These are phyloP conservation scores for Proteles cristata DNA, from an alignment of 2,113 vertebrate genomes.

Conservation along the genomic window DNA sequence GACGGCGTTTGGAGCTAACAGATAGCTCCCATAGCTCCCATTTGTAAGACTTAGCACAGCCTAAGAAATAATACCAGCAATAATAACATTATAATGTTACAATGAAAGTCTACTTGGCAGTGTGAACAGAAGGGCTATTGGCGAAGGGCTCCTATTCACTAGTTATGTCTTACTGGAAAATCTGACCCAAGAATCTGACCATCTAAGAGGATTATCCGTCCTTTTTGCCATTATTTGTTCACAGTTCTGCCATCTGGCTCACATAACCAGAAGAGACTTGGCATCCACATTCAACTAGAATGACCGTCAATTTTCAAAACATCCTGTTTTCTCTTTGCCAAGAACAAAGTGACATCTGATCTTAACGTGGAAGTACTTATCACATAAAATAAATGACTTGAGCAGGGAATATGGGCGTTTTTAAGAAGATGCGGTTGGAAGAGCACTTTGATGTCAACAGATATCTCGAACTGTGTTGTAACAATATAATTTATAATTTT, in stretches of 20 bases:
- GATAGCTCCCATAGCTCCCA: not conserved
- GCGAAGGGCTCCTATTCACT: not conserved
- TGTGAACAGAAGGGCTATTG: not conserved
- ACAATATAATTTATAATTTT: slow-evolving; percentile 8
- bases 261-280: slow-evolving; percentile 46
- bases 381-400: not conserved
- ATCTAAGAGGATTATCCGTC: slow-evolving; percentile 22
- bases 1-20: not conserved
- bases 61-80: slow-evolving; percentile 26
- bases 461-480: not conserved
- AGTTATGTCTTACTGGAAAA: slow-evolving; percentile 28
- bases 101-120: not conserved
- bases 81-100: not conserved
- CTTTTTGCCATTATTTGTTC: slow-evolving; percentile 6
- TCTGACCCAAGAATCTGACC: slow-evolving; percentile 46
- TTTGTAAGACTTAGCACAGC: not conserved
- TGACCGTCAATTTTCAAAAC: slow-evolving; percentile 13
- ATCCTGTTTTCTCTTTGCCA: slow-evolving; percentile 46
- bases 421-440: not conserved
- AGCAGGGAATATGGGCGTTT: not conserved
- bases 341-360: slow-evolving; percentile 38
- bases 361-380: not conserved
- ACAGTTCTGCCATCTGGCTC: slow-evolving; percentile 59
- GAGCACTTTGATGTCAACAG: slow-evolving; percentile 32
- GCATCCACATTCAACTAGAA: not conserved